A percentile compares a stretch with the other conserved stretches of the same genome.
phyloP scores from a whole-genome alignment of 2,113 vertebrate genomes.

The Rhabdornis inornatus region DNA sequence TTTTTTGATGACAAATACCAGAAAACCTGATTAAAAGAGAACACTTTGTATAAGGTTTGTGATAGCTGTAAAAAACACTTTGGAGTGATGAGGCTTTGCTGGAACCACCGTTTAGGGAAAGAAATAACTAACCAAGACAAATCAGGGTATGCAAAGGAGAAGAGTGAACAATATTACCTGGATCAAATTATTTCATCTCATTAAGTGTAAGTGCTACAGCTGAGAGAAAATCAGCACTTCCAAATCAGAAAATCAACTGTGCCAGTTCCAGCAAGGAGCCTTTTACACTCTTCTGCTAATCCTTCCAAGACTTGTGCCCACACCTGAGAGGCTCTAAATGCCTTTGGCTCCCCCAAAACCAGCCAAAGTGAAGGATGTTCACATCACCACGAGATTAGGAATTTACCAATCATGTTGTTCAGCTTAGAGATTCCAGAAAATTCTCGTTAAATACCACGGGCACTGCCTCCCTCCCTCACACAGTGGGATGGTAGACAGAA shows the following conservation, averaged over 20 bases:
- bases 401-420: background rate
- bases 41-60: background rate
- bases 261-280: background rate
- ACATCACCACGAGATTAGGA: accelerated
- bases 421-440: background rate
- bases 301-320: background rate
- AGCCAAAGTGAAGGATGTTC: background rate
- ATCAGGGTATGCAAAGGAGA: background rate
- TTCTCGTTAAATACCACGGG: background rate
- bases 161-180: background rate
- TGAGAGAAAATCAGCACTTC: background rate
- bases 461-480: background rate
- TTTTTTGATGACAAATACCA: background rate
- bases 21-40: background rate
- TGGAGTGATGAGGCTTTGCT: background rate
- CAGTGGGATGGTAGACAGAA: background rate
- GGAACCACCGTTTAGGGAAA: background rate
- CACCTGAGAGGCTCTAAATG: background rate
- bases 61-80: background rate
- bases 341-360: background rate
- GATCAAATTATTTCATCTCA: background rate
- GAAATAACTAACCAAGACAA: background rate
- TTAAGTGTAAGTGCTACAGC: background rate
- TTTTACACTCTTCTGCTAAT: background rate
- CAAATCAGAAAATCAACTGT: background rate